Evolutionary conservation across 2,888 invertebrate species (phyloP).

Genomic region (Brachylomia viminalis): DNA sequence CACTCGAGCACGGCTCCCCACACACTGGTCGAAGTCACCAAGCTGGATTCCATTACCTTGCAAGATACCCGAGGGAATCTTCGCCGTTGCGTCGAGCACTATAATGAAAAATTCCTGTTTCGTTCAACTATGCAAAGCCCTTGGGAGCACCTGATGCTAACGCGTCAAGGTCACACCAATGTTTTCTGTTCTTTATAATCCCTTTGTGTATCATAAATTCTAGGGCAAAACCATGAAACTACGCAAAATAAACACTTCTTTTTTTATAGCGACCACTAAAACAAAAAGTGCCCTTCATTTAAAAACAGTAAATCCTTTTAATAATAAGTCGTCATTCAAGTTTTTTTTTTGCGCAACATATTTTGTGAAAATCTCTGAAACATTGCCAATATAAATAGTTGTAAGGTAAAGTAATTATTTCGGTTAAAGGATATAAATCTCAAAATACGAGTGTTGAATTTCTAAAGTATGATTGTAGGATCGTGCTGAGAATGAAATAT

Average conservation of each 20-base stretch:
- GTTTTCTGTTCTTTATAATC: constrained; percentile 58
- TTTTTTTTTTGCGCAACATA: constrained; percentile 76
- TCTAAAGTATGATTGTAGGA: constrained; percentile 41
- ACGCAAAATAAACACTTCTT: constrained; percentile 23
- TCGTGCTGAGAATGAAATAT: constrained; percentile 43
- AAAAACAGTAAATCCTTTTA: constrained; percentile 49
- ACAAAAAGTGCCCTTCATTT: constrained; percentile 24
- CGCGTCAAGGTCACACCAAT: constrained; percentile 57
- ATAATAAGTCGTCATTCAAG: constrained; percentile 66
- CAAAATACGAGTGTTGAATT: constrained; percentile 56
- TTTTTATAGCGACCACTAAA: constrained; percentile 20
- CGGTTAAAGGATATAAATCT: constrained; percentile 61
- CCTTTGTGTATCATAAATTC: constrained; percentile 60
- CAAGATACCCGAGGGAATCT: constrained; percentile 92
- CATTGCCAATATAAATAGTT: constrained; percentile 79
- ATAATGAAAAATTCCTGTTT: constrained; percentile 83
- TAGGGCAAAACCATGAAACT: constrained; percentile 20
- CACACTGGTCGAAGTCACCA: constrained; percentile 93
- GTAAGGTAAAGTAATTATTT: constrained; percentile 65
- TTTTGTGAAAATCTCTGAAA: constrained; percentile 79
- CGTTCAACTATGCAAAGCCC: constrained; percentile 70
- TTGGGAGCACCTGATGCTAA: constrained; percentile 67
- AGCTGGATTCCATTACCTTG: constrained; percentile 93
- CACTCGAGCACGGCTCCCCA: constrained; percentile 91
- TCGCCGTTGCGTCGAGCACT: constrained; percentile 94